Evolutionary conservation across 1,140 invertebrate genomes (phyloP).

Genomic region (Dreissena rostriformis): DNA sequence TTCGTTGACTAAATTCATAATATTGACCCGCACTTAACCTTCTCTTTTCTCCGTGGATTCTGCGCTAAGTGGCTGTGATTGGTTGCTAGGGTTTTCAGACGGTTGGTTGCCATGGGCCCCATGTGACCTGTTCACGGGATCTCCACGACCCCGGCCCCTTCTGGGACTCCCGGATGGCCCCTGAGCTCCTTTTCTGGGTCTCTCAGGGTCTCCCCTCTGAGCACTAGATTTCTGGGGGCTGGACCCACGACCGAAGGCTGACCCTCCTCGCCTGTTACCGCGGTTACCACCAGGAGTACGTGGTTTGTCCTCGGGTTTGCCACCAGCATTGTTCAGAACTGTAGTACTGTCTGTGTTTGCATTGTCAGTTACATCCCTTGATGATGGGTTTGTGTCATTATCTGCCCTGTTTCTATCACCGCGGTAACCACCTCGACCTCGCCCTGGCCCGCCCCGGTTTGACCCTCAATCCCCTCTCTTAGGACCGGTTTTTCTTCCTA

Average conservation of each 20-base stretch:
- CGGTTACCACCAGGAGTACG: neutral
- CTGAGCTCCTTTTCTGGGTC: neutral
- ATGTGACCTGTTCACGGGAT: neutral
- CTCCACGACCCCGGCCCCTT: constrained; percentile 18
- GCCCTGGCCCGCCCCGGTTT: constrained; percentile 14
- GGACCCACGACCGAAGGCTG: too few relatives aligned
- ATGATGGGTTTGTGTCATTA: neutral
- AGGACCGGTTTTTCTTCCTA: constrained; percentile 36
- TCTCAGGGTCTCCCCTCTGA: neutral
- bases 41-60: constrained; percentile 21
- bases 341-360: too few relatives aligned
- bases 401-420: neutral
- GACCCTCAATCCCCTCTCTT: neutral
- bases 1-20: constrained; percentile 44
- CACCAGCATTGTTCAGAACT: neutral
- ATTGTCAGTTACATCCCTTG: too few relatives aligned
- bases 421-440: constrained; percentile 9
- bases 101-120: constrained; percentile 8
- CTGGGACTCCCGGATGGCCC: constrained; percentile 26
- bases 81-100: neutral
- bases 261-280: neutral
- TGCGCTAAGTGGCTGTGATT: neutral
- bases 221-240: too few relatives aligned
- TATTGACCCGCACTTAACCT: constrained; percentile 4
- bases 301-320: neutral